Base-by-base conservation (phyloP, 2,797 vertebrate genomes). In the Melanotaenia parkinsoni region DNA sequence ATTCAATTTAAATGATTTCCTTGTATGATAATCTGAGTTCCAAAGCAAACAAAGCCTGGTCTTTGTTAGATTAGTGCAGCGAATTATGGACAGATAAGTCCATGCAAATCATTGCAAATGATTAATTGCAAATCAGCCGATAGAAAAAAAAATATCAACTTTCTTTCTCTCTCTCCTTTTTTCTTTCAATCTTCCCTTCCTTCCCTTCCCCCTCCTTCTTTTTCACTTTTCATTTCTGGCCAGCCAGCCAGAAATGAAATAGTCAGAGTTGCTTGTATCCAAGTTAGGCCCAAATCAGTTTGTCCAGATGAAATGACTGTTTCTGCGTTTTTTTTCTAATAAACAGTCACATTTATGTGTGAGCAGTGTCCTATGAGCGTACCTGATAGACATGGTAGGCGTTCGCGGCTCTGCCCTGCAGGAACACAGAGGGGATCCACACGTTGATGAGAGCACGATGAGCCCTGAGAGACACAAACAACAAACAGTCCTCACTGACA, bases 331-430 rank as follows among this genome's bases (percentile, higher is more conserved):
- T 77, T 57, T n/a, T 53, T 18, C 14, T 7, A 45, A 22, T 30
- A 47, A 82, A 35, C 57, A 58, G 4, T 56, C 28, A 28, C 53
- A 56, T 16, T 28, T 16, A 56, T 16, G 53, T 30, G 24, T 14
- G 53, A 56, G 13, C 53, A 6, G 53, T 30, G 53, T 56, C 13
- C 18, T 30, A 12, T 38, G 54, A 54, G 18, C 9, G 56, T 91
- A 98, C 98, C 95, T 99, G 98, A 89, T 99, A 99, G 77, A 99
- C 97, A 28, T 99, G 97, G 92, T 97, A 99, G 6, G 98, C 95
- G 33, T 96, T 98, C 32, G 97, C 95, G 72, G 97, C 96, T 86
- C 96, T 94, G 80, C 97, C 97, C 86, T 97, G 96, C 78, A 99
- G 96, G 89, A 99, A 99, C 85, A 99, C 97, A 0, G 97, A 99